phyloP scores from a whole-genome alignment of 2,797 vertebrate species.

The Peromyscus nudipes region DNA sequence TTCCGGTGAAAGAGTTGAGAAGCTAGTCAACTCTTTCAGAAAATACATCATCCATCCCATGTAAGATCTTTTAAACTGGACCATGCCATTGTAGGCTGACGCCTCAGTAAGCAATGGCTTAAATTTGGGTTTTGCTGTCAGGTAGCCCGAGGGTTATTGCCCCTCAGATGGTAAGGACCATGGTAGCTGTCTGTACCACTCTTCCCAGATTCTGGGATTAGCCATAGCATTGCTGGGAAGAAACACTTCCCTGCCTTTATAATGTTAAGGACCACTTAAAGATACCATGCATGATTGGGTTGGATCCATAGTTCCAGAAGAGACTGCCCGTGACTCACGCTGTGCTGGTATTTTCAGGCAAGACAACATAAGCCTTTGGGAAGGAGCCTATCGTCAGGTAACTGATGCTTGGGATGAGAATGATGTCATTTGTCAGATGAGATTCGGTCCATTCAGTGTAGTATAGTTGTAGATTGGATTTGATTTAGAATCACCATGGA shows the following conservation, averaged over 20 bases:
- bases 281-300: neutral
- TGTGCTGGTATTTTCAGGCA: neutral
- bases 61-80: neutral
- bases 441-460: neutral
- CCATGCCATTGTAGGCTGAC: neutral
- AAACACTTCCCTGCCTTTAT: neutral
- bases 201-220: neutral
- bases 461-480: neutral
- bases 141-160: neutral
- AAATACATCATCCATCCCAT: neutral
- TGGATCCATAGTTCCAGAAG: neutral
- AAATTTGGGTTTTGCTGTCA: neutral
- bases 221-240: neutral
- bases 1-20: neutral
- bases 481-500: neutral
- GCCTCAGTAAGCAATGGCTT: neutral
- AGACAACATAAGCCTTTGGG: neutral
- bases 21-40: neutral
- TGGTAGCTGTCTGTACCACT: neutral
- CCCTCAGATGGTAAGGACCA: neutral
- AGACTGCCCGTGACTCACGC: too few species aligned
- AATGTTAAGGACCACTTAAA: neutral
- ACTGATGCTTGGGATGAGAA: neutral
- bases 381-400: neutral
- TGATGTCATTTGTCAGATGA: neutral